phyloP scores from a whole-genome alignment of 2,113 vertebrate species.

The Coptodon rendalli region DNA sequence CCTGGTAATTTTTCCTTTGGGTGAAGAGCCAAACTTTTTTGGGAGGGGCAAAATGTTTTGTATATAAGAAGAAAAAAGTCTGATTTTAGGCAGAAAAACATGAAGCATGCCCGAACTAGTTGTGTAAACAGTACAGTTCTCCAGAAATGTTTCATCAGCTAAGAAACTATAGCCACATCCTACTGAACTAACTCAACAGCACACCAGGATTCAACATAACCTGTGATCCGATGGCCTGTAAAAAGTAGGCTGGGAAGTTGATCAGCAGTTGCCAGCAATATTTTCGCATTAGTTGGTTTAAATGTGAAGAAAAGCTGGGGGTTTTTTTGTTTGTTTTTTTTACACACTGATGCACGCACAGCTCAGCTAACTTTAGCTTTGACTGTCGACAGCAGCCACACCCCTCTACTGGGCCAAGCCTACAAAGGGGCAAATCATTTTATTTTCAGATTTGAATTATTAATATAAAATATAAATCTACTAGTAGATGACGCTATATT shows the following conservation, averaged over 20 bases:
- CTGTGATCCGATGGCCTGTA: neutral
- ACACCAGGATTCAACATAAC: neutral
- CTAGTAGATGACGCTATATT: neutral
- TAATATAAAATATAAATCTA: neutral
- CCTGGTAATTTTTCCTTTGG: neutral
- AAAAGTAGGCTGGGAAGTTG: neutral
- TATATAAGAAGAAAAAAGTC: neutral
- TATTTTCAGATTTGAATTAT: neutral
- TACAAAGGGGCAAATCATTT: neutral
- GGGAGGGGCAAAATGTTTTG: neutral
- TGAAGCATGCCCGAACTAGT: neutral
- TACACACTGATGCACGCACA: neutral
- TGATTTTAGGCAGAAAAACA: neutral
- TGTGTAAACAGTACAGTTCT: neutral
- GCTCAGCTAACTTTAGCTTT: neutral
- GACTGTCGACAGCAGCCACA: neutral
- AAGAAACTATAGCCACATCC: neutral
- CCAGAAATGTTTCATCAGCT: neutral
- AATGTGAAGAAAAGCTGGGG: neutral
- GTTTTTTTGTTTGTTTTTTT: accelerated
- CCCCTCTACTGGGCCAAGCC: neutral
- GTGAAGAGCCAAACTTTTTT: neutral
- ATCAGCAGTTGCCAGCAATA: neutral
- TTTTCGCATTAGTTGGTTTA: neutral
- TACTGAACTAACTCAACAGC: neutral